phyloP scores from a whole-genome alignment of 2,797 vertebrate species.

The Girardinus metallicus region DNA sequence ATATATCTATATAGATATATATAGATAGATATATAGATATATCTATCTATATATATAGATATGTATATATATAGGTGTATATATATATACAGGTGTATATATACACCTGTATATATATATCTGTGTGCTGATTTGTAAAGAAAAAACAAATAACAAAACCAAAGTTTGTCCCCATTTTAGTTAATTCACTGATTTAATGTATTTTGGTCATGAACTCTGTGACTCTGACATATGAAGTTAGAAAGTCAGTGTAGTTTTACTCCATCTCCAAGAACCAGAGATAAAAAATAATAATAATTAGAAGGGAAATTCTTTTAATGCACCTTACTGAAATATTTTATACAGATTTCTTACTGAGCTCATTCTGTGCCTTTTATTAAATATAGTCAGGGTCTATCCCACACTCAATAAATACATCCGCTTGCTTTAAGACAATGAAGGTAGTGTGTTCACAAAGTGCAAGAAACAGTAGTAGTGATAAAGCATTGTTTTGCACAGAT shows the following conservation, averaged over 20 bases:
- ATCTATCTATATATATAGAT: conserved; percentile 34
- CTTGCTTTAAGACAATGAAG: conserved; percentile 66
- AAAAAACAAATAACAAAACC: conserved; percentile 9
- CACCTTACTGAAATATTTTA: conserved; percentile 15
- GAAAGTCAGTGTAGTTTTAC: conserved; percentile 16
- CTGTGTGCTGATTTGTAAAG: conserved; percentile 54
- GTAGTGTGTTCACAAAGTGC: conserved; percentile 63
- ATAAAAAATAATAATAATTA: neutral
- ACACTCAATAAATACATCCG: conserved; percentile 57
- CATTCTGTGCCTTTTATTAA: conserved; percentile 52
- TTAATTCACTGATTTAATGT: conserved; percentile 37
- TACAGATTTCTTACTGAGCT: conserved; percentile 12
- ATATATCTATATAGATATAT: conserved; percentile 3
- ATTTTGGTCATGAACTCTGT: conserved; percentile 38
- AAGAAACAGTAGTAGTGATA: conserved; percentile 66
- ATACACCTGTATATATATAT: too few relatives aligned
- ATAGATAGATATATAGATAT: conserved; percentile 39
- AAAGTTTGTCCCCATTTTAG: conserved; percentile 40
- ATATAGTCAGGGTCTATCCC: conserved; percentile 36
- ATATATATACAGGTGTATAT: conserved; percentile 54
- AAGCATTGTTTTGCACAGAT: conserved; percentile 83
- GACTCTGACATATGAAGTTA: conserved; percentile 37
- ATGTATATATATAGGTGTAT: conserved; percentile 51
- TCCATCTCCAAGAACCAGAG: neutral
- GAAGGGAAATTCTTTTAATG: neutral